A percentile compares a stretch with the other conserved stretches of the same genome.
phyloP scores from a whole-genome alignment of 2,113 vertebrate genomes.

The Nycticryphes semicollaris region DNA sequence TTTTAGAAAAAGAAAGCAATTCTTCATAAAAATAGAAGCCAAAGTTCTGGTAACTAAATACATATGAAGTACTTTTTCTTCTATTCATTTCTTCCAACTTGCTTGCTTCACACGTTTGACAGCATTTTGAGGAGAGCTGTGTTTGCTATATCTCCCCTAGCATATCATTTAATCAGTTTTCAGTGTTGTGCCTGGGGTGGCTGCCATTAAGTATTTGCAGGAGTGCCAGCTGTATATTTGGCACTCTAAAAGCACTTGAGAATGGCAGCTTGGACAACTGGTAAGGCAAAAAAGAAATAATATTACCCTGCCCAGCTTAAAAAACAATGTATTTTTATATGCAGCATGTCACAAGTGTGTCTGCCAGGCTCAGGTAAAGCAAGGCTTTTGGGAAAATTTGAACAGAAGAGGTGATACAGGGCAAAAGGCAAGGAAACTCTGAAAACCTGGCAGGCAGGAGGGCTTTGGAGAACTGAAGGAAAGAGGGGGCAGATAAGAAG shows the following conservation, averaged over 20 bases:
- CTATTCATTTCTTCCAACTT: background rate
- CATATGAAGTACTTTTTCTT: background rate
- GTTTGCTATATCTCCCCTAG: background rate
- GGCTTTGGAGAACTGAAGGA: background rate
- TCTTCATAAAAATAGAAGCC: background rate
- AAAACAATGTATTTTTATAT: background rate
- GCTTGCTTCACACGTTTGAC: background rate
- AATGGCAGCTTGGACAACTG: background rate
- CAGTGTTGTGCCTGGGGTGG: rapidly evolving
- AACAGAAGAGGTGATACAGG: background rate
- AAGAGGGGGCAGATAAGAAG: background rate
- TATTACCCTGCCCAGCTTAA: background rate
- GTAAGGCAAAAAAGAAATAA: background rate
- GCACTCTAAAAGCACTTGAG: background rate
- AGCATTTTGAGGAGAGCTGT: background rate
- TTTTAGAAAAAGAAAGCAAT: background rate
- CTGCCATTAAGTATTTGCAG: background rate
- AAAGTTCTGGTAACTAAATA: background rate
- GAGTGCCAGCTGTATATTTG: background rate
- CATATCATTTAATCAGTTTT: background rate
- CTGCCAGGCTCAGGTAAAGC: background rate
- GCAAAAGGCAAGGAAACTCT: background rate
- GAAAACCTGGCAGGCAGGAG: background rate
- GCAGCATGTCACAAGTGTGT: background rate
- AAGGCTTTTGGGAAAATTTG: background rate